phyloP scores from a whole-genome alignment of 2,888 invertebrate genomes.

The Polyommatus iphigenia region DNA sequence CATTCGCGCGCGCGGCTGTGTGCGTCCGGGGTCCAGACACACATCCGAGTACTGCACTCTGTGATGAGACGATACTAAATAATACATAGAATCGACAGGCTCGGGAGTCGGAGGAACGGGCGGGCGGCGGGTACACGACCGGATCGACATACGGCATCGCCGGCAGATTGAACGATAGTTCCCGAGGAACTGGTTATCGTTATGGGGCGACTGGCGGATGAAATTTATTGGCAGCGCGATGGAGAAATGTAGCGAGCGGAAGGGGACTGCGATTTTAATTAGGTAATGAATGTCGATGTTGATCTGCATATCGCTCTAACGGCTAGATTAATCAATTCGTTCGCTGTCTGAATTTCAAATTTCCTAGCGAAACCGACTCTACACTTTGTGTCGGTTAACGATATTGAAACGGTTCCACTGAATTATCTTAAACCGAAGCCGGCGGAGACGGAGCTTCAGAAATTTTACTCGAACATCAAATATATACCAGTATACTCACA shows the following conservation, averaged over 20 bases:
- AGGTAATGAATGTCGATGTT: conserved; percentile 81
- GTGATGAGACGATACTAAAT: conserved; percentile 69
- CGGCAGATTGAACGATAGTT: conserved; percentile 81
- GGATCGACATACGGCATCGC: conserved; percentile 80
- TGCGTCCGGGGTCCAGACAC: conserved; percentile 40
- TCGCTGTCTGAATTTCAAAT: conserved; percentile 67
- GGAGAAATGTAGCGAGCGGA: conserved; percentile 81
- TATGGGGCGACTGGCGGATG: conserved; percentile 79
- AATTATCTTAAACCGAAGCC: not conserved
- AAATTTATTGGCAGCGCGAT: conserved; percentile 79
- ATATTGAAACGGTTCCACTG: conserved; percentile 8
- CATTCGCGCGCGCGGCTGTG: conserved; percentile 54
- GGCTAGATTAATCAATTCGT: conserved; percentile 76
- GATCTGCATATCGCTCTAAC: conserved; percentile 79
- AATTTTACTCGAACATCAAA: not conserved
- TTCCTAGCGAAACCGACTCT: conserved; percentile 41
- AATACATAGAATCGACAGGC: conserved; percentile 78
- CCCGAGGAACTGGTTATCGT: conserved; percentile 81
- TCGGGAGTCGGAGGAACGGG: conserved; percentile 60
- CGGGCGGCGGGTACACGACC: conserved; percentile 78
- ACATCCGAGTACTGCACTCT: conserved; percentile 52
- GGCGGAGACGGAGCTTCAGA: not conserved
- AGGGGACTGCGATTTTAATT: conserved; percentile 80
- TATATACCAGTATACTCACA: not conserved
- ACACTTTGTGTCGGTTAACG: conserved; percentile 26